Percentiles rank a stretch among this genome's conserved stretches.
These are phyloP conservation scores for Arizona elegans DNA, from an alignment of 2,113 vertebrate species.

Conservation along the genomic window DNA sequence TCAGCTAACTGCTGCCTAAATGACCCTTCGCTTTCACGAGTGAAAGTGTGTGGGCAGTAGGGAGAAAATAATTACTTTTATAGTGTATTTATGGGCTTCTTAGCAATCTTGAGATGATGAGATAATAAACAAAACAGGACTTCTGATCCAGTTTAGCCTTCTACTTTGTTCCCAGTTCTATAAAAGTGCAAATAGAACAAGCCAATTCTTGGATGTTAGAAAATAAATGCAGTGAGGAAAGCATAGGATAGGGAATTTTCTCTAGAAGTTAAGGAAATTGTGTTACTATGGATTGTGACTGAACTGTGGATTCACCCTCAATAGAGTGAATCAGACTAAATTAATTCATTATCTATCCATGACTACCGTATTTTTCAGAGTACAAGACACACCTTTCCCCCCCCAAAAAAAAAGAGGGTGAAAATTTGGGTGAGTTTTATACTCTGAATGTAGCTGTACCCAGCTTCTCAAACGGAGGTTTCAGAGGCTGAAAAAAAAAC, in stretches of 20 bases:
- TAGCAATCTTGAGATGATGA: not conserved
- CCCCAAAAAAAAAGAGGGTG: too few relatives aligned
- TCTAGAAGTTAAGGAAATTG: not conserved
- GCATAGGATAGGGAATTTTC: not conserved
- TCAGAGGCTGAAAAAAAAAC: too few relatives aligned
- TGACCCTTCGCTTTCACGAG: not conserved
- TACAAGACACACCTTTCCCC: too few relatives aligned
- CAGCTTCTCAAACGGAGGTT: too few relatives aligned
- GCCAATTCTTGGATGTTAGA: not conserved
- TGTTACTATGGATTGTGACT: not conserved
- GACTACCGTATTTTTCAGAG: not conserved
- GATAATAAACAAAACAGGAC: not conserved
- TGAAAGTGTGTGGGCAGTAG: not conserved
- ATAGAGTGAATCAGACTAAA: not conserved
- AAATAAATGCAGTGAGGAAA: not conserved
- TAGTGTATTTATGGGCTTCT: not conserved
- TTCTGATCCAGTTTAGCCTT: not conserved
- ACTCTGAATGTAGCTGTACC: too few relatives aligned
- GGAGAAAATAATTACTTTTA: not conserved
- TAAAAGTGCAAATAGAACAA: not conserved
- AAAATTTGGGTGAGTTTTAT: too few relatives aligned
- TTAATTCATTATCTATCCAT: constrained; percentile 15
- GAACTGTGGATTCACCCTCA: not conserved
- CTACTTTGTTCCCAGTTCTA: not conserved
- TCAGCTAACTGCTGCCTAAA: not conserved